Conservation (phyloP, 2,797 vertebrate genomes). For the Urosaurus nigricauda region DNA sequence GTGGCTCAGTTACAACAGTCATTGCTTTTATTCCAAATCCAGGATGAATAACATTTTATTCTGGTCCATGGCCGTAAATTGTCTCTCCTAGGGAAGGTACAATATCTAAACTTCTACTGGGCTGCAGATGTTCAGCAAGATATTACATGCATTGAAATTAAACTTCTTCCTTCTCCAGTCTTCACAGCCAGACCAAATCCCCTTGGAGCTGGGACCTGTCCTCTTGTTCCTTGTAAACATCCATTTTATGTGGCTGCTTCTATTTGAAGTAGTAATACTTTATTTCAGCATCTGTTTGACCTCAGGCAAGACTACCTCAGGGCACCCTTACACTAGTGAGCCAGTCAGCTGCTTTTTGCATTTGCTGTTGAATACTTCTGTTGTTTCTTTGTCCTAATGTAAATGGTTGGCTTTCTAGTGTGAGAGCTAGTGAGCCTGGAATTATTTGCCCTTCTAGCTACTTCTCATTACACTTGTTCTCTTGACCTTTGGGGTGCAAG, state of each 20-base stretch:
- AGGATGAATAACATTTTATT: background rate
- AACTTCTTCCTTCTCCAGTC: background rate
- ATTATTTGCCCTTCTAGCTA: too few relatives aligned
- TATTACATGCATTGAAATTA: background rate
- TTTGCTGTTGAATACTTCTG: background rate
- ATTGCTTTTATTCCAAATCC: background rate
- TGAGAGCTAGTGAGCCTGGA: background rate
- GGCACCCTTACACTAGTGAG: background rate
- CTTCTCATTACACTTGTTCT: background rate
- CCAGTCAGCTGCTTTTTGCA: background rate
- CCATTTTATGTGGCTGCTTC: background rate
- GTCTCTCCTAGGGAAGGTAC: background rate
- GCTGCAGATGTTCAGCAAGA: background rate
- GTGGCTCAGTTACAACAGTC: too few relatives aligned
- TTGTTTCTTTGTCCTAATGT: background rate
- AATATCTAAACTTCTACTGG: background rate
- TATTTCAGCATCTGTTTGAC: constrained; percentile 15
- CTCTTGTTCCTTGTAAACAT: background rate
- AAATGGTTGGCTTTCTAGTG: background rate
- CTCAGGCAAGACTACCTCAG: background rate
- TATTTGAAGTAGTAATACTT: background rate
- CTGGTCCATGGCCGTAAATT: background rate
- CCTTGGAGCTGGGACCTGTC: background rate
- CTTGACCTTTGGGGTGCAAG: background rate
- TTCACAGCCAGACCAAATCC: background rate